These are phyloP conservation scores for Acleris holmiana DNA, from an alignment of 2,888 invertebrate genomes.

Conservation along the genomic window DNA sequence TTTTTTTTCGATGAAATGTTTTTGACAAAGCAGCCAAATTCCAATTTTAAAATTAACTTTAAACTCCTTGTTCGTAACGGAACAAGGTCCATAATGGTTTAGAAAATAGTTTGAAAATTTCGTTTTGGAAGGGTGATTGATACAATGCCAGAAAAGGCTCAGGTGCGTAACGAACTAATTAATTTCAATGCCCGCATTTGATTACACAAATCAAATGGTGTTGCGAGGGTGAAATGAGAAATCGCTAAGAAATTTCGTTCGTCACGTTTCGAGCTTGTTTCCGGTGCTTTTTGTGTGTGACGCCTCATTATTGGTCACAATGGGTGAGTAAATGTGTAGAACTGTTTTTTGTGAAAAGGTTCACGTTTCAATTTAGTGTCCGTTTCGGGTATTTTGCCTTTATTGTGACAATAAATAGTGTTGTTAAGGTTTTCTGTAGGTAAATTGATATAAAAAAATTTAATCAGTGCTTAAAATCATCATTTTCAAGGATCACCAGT, in stretches of 20 bases:
- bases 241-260: conserved; percentile 82
- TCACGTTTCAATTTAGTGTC: not conserved
- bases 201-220: conserved; percentile 83
- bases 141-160: conserved; percentile 71
- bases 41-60: not conserved
- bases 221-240: conserved; percentile 80
- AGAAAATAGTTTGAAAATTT: not conserved
- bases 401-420: conserved; percentile 17
- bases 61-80: not conserved
- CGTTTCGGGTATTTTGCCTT: not conserved
- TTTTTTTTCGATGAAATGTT: not conserved
- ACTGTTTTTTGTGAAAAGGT: conserved; percentile 35
- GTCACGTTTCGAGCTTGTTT: conserved; percentile 78
- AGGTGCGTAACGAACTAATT: conserved; percentile 84
- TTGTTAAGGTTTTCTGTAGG: too few relatives aligned
- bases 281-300: conserved; percentile 72
- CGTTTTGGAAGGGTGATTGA: conserved; percentile 39
- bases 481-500: too few relatives aligned
- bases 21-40: conserved; percentile 1
- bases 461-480: too few relatives aligned
- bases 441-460: too few relatives aligned
- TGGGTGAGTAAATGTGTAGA: conserved; percentile 42
- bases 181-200: conserved; percentile 83
- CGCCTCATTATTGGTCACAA: conserved; percentile 64
- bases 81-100: conserved; percentile 6